phyloP scores from a whole-genome alignment of 2,113 vertebrate genomes.

The Ariopsis seemanni region DNA sequence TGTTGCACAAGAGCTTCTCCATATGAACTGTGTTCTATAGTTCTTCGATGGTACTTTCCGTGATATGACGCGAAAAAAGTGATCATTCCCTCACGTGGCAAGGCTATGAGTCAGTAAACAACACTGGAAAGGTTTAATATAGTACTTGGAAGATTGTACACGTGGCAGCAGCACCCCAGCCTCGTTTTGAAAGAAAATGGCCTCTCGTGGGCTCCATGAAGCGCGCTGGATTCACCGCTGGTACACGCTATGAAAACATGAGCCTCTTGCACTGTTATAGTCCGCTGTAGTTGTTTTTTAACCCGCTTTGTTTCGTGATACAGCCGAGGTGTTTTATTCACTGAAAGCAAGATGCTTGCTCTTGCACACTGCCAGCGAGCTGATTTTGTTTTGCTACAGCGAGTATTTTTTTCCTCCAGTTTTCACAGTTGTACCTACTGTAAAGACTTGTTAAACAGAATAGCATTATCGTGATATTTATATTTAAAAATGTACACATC shows the following conservation, averaged over 20 bases:
- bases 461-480: not conserved
- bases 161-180: conserved; percentile 48
- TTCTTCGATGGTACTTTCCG: conserved; percentile 5
- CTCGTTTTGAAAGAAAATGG: conserved; percentile 48
- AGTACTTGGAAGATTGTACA: conserved; percentile 44
- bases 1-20: conserved; percentile 46
- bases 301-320: not conserved
- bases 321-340: not conserved
- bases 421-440: too few relatives aligned
- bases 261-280: not conserved
- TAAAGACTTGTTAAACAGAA: not conserved
- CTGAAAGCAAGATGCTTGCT: not conserved
- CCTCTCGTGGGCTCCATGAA: conserved; percentile 37
- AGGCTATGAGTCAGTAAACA: conserved; percentile 22
- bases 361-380: not conserved
- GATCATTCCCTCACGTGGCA: conserved; percentile 10
- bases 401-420: not conserved
- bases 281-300: not conserved
- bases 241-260: not conserved
- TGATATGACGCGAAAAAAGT: conserved; percentile 23
- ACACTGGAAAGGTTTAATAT: not conserved
- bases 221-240: not conserved
- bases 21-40: not conserved
- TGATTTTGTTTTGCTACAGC: not conserved
- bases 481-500: not conserved